These are phyloP conservation scores for Ctenopoma kingsleyae DNA, from an alignment of 2,797 vertebrate species.

Conservation along the genomic window DNA sequence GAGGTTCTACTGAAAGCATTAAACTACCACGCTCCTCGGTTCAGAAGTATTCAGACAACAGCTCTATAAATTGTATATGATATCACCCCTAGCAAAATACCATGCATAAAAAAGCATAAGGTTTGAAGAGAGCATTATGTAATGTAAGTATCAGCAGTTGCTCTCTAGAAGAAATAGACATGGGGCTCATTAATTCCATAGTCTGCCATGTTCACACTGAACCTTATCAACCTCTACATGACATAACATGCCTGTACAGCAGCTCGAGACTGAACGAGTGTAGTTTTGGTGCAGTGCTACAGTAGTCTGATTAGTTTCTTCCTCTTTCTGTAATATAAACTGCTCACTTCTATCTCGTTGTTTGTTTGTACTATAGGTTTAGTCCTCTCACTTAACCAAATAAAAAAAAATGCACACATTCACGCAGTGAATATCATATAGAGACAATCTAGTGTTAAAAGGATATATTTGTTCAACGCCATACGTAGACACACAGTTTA, in stretches of 20 bases:
- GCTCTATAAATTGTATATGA: slow-evolving; percentile 14
- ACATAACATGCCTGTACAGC: slow-evolving; percentile 64
- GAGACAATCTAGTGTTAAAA: slow-evolving; percentile 52
- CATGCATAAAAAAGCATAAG: slow-evolving; percentile 44
- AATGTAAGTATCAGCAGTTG: slow-evolving; percentile 65
- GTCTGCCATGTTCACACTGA: slow-evolving; percentile 70
- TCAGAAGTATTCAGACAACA: slow-evolving; percentile 6
- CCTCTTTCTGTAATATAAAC: slow-evolving; percentile 10
- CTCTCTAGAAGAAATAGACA: slow-evolving; percentile 41
- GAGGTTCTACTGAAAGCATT: not conserved
- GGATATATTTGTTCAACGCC: slow-evolving; percentile 29
- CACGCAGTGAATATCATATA: slow-evolving; percentile 2
- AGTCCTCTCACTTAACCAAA: slow-evolving; percentile 21
- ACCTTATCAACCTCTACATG: slow-evolving; percentile 73
- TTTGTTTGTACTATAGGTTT: slow-evolving; percentile 34
- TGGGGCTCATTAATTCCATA: slow-evolving; percentile 69
- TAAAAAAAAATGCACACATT: not conserved
- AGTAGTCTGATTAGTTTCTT: slow-evolving; percentile 11
- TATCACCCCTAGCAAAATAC: slow-evolving; percentile 39
- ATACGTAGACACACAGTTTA: slow-evolving; percentile 13
- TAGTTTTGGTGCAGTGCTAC: not conserved
- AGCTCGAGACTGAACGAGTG: slow-evolving; percentile 40
- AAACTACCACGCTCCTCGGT: not conserved
- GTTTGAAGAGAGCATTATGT: slow-evolving; percentile 45
- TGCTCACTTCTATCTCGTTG: not conserved